Conservation (phyloP, 2,888 invertebrate genomes). For the Entomobrya proxima region DNA sequence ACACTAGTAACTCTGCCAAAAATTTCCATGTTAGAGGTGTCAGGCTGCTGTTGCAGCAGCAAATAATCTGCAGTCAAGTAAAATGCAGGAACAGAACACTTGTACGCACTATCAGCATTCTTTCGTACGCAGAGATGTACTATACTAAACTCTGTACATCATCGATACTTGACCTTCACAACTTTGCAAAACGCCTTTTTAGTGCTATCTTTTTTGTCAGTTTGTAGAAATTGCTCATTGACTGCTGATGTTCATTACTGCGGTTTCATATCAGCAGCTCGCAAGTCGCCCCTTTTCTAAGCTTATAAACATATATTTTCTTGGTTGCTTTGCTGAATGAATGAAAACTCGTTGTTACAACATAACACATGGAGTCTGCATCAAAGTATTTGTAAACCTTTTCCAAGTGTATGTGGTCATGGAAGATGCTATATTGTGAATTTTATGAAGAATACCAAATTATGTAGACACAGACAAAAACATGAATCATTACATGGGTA, state of each 20-base stretch:
- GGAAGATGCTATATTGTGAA: neutral
- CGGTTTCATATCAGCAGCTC: conserved; percentile 18
- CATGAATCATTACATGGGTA: no score
- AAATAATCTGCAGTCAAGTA: no score
- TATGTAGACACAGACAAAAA: no score
- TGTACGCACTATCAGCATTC: neutral
- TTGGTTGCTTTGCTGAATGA: no score
- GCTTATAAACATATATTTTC: neutral
- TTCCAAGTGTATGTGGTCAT: neutral
- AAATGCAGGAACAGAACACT: neutral
- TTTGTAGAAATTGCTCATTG: neutral
- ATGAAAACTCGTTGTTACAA: no score
- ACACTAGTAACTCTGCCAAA: neutral
- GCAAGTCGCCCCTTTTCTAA: neutral
- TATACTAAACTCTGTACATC: neutral
- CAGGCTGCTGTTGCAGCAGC: neutral
- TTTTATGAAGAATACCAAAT: neutral
- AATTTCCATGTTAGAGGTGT: neutral
- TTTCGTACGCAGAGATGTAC: neutral
- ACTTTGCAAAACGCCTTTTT: neutral
- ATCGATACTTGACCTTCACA: conserved; percentile 50
- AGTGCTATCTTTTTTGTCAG: neutral
- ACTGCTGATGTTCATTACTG: neutral
- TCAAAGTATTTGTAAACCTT: no score
- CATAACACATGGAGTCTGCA: neutral